phyloP scores from a whole-genome alignment of 2,888 invertebrate species.

The Parnassius apollo region DNA sequence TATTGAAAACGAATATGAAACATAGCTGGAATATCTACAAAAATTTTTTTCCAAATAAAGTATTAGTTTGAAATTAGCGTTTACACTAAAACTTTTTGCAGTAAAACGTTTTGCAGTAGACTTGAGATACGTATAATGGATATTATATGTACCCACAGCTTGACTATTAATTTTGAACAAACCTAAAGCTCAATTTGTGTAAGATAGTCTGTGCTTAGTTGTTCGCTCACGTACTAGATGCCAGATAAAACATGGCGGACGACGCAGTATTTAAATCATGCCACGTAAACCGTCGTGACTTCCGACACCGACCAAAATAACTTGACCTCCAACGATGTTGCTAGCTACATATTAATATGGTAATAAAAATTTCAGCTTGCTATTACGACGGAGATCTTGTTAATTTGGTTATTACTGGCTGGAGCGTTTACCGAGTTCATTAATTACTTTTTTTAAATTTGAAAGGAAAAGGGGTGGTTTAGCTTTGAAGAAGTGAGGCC shows the following conservation, averaged over 20 bases:
- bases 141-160: conserved; percentile 1
- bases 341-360: conserved; percentile 18
- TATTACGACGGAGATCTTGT: conserved; percentile 35
- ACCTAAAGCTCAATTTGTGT: conserved; percentile 40
- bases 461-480: conserved; percentile 48
- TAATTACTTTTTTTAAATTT: conserved; percentile 65
- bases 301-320: conserved; percentile 45
- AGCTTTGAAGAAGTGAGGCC: conserved; percentile 29
- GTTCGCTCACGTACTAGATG: conserved; percentile 66
- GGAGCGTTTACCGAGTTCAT: conserved; percentile 55
- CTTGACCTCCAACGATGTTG: conserved; percentile 37
- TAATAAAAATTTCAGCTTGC: conserved; percentile 30
- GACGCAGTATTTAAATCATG: conserved; percentile 69
- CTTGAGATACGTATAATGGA: not conserved
- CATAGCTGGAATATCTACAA: no score
- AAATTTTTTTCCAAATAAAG: no score
- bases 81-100: no score
- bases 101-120: conserved; percentile 3
- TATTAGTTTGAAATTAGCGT: no score
- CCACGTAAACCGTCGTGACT: conserved; percentile 45
- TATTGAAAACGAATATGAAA: no score
- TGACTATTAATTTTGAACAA: conserved; percentile 36
- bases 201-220: conserved; percentile 49
- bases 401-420: conserved; percentile 39
- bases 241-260: conserved; percentile 65